Percentiles rank a stretch among this genome's conserved stretches.
Conservation (phyloP, 2,797 vertebrate species). For the Gambelia wislizenii region DNA sequence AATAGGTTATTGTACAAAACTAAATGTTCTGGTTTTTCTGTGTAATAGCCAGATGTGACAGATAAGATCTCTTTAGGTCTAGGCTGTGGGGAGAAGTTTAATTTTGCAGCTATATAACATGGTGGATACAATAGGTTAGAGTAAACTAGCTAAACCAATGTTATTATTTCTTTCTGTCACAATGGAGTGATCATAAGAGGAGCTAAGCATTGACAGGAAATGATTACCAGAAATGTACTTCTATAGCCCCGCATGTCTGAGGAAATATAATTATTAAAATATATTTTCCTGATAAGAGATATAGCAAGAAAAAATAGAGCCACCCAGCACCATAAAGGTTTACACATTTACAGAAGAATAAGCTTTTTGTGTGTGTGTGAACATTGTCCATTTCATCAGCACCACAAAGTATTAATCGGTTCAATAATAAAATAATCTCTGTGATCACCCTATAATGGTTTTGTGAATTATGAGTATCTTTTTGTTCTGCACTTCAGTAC, state of each 20-base stretch:
- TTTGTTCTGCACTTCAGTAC: background rate
- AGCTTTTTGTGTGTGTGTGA: background rate
- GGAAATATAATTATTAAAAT: conserved; percentile 59
- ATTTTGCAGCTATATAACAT: conserved; percentile 61
- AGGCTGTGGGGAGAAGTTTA: conserved; percentile 59
- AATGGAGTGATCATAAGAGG: conserved; percentile 48
- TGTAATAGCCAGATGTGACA: conserved; percentile 54
- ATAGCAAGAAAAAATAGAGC: conserved; percentile 1
- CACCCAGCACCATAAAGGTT: background rate
- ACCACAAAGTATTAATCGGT: background rate
- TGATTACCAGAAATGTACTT: conserved; percentile 29
- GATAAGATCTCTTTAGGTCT: conserved; percentile 71
- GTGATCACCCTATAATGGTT: background rate
- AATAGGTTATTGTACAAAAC: conserved; percentile 56
- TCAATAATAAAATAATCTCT: background rate
- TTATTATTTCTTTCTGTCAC: conserved; percentile 44
- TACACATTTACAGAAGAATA: background rate
- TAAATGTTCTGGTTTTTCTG: conserved; percentile 58
- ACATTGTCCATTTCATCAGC: background rate
- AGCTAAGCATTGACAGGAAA: conserved; percentile 52
- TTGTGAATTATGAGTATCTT: background rate
- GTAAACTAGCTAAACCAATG: conserved; percentile 47
- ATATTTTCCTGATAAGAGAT: conserved; percentile 55
- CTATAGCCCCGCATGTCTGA: conserved; percentile 47
- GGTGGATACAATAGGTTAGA: conserved; percentile 47